Evolutionary conservation across 1,140 invertebrate species (phyloP).

Genomic region (Rhyacophila brunnea): DNA sequence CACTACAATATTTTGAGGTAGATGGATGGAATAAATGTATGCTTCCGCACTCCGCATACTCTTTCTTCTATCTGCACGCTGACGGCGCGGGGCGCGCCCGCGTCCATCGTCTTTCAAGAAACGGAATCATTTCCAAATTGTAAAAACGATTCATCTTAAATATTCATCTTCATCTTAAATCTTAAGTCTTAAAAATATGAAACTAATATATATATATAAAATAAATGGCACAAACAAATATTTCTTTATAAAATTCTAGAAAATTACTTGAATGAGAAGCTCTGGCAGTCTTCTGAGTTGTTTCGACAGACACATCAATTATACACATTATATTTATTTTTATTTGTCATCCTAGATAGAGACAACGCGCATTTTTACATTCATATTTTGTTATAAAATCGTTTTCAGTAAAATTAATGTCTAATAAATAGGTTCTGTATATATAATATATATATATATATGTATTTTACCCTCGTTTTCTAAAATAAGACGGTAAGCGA

Average conservation of each 20-base stretch:
- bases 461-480: background rate
- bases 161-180: slow-evolving; percentile 5
- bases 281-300: slow-evolving; percentile 32
- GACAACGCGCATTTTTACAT: background rate
- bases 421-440: background rate
- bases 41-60: slow-evolving; percentile 23
- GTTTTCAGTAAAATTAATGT: background rate
- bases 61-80: slow-evolving; percentile 13
- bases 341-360: background rate
- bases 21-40: slow-evolving; percentile 57
- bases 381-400: background rate
- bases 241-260: slow-evolving; percentile 21
- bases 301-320: slow-evolving; percentile 13
- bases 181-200: slow-evolving; percentile 9
- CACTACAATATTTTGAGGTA: slow-evolving; percentile 50
- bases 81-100: background rate
- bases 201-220: slow-evolving; percentile 20
- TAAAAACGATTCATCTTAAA: slow-evolving; percentile 1
- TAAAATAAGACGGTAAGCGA: no score
- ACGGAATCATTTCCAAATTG: slow-evolving; percentile 5
- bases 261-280: slow-evolving; percentile 31
- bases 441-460: slow-evolving; percentile 3
- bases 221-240: slow-evolving; percentile 35
- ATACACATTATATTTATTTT: slow-evolving; percentile 9
- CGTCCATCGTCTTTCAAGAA: slow-evolving; percentile 17